Percentiles rank a stretch among this genome's conserved stretches.
Evolutionary conservation across 2,888 invertebrate species (phyloP).

Genomic region (Leucania comma): DNA sequence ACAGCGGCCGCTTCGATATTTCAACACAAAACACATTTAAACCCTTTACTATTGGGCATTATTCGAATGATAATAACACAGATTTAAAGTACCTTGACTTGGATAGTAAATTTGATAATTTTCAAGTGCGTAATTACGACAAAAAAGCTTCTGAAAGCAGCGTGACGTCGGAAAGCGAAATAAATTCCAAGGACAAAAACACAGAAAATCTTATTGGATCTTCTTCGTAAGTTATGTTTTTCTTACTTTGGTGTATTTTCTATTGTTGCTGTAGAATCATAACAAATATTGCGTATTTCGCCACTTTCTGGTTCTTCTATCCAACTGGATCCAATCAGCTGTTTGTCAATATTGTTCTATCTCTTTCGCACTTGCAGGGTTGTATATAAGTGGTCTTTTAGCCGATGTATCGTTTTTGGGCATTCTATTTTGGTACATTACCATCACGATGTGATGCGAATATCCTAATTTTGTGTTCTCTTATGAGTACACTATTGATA

Average conservation of each 20-base stretch:
- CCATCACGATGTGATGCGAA: conserved; percentile 88
- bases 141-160: conserved; percentile 64
- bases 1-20: conserved; percentile 73
- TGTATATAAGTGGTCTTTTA: conserved; percentile 81
- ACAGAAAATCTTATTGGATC: conserved; percentile 66
- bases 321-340: conserved; percentile 87
- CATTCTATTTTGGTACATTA: conserved; percentile 90
- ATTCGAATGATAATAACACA: conserved; percentile 59
- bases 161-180: conserved; percentile 72
- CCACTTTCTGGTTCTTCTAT: conserved; percentile 42
- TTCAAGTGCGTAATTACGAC: conserved; percentile 63
- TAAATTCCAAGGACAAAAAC: conserved; percentile 68
- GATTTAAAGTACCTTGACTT: conserved; percentile 62
- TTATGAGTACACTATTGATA: conserved; percentile 78
- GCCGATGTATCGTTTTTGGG: conserved; percentile 87
- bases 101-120: conserved; percentile 60
- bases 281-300: conserved; percentile 46
- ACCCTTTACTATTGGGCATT: conserved; percentile 58
- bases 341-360: conserved; percentile 86
- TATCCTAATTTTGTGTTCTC: conserved; percentile 85
- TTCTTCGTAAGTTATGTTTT: conserved; percentile 71
- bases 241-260: conserved; percentile 19
- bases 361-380: conserved; percentile 77
- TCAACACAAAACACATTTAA: conserved; percentile 56
- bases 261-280: conserved; percentile 18